Base-by-base conservation (phyloP, 1,140 invertebrate species). In the Aricia agestis region DNA sequence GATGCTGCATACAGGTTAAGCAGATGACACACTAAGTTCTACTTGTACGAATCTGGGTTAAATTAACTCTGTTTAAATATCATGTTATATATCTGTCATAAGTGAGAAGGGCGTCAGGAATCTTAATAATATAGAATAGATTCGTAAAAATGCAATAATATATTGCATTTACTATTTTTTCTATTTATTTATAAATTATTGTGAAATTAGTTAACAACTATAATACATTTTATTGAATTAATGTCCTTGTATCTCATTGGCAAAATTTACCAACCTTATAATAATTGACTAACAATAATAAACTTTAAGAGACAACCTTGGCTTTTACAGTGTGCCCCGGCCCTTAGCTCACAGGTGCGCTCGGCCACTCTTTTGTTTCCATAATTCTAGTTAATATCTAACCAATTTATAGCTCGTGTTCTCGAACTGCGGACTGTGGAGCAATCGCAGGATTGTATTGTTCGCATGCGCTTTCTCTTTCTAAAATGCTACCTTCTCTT, bases 331-430 rank as follows among this genome's bases (percentile, higher is more conserved):
- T 66, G 68, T 71, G 41, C 15, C 59, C 36, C 58, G 25, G 61
- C 13, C 25, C 4, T 36, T 57, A 72, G 18, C 63, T 70, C 70
- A 75, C 74, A 79, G 75, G 76, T 79, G 76, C 70, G 69, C 70
- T 59, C 71, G 69, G 68, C 69, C 58, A 65, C 69, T 71, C 67
- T 78, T 80, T 78, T 78, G 76, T 80, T 74, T 73, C 77, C 77
- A 78, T 76, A 75, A 78, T 76, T 78, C 74, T 75, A 73, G 70
- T 74, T 80, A 76, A 74, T 80, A 76, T 74, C 63, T 74, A 68
- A 58, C 69, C 74, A 73, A 75, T 74, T 75, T 74, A 73, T 72
- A 74, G 69, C 68, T 69, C 58, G 25, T 68, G 71, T 72, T 68
- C 58, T 31, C 61, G 68, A 42, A 52, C 45, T n/a, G 15, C 25